These are phyloP conservation scores for Ptychadena robeensis DNA, from an alignment of 2,797 vertebrate genomes.

Conservation along the genomic window DNA sequence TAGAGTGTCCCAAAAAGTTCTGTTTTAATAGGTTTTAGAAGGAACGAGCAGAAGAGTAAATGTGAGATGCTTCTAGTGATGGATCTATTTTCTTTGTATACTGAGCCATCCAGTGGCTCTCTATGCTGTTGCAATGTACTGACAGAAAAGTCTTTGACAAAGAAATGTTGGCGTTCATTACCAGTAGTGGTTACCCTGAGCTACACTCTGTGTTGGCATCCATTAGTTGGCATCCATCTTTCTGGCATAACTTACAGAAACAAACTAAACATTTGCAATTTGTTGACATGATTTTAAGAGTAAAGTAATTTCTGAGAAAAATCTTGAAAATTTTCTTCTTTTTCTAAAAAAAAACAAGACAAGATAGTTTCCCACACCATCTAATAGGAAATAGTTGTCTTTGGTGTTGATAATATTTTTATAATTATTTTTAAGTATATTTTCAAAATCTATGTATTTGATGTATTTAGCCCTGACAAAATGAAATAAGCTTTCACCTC, in stretches of 20 bases:
- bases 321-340: too few relatives aligned
- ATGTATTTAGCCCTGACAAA: too few relatives aligned
- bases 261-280: constrained; percentile 58
- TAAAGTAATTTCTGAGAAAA: constrained; percentile 15
- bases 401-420: not conserved
- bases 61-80: not conserved
- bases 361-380: too few relatives aligned
- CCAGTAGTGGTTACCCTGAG: too few relatives aligned
- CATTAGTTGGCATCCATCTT: too few relatives aligned
- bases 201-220: too few relatives aligned
- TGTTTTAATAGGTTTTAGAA: not conserved
- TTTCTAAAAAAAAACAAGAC: too few relatives aligned
- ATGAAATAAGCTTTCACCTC: not conserved
- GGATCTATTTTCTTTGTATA: constrained; percentile 35
- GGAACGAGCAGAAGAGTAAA: not conserved
- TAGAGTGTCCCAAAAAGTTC: too few relatives aligned
- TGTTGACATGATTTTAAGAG: constrained; percentile 45
- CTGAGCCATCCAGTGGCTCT: constrained; percentile 53
- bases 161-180: constrained; percentile 47
- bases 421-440: not conserved
- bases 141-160: constrained; percentile 24
- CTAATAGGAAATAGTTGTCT: too few relatives aligned
- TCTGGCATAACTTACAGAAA: constrained; percentile 53
- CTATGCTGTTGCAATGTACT: constrained; percentile 40
- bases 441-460: too few relatives aligned